Evolutionary conservation across 2,113 vertebrate genomes (phyloP).

Genomic region (Muntiacus reevesi): DNA sequence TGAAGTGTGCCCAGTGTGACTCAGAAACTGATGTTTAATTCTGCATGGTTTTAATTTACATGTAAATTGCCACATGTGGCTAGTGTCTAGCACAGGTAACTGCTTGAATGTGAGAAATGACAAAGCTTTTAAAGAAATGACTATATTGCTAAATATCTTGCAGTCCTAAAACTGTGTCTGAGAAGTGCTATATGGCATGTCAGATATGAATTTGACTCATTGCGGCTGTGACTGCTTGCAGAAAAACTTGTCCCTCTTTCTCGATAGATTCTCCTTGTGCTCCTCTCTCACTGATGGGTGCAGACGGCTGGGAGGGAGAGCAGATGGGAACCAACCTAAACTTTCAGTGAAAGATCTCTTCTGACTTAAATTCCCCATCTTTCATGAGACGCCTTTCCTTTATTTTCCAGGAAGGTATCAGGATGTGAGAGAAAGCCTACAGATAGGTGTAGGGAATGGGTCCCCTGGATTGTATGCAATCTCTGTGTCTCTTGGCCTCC

Average conservation of each 20-base stretch:
- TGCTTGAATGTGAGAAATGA: neutral
- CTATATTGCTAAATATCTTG: neutral
- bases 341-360: neutral
- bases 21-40: neutral
- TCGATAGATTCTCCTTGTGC: neutral
- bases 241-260: neutral
- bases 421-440: neutral
- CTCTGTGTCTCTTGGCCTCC: neutral
- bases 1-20: neutral
- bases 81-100: neutral
- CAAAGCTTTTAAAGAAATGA: neutral
- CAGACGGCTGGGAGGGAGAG: neutral
- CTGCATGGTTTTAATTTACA: neutral
- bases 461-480: neutral
- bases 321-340: neutral
- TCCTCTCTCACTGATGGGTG: neutral
- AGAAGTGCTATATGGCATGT: neutral
- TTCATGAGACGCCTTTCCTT: neutral
- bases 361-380: neutral
- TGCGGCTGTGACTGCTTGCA: neutral
- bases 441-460: neutral
- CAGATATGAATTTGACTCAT: neutral
- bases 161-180: neutral
- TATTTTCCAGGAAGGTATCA: neutral
- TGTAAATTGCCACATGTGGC: neutral